Percentiles rank a stretch among this genome's conserved stretches.
phyloP scores from a whole-genome alignment of 2,113 vertebrate genomes.

The Myanophis thanlyinensis region DNA sequence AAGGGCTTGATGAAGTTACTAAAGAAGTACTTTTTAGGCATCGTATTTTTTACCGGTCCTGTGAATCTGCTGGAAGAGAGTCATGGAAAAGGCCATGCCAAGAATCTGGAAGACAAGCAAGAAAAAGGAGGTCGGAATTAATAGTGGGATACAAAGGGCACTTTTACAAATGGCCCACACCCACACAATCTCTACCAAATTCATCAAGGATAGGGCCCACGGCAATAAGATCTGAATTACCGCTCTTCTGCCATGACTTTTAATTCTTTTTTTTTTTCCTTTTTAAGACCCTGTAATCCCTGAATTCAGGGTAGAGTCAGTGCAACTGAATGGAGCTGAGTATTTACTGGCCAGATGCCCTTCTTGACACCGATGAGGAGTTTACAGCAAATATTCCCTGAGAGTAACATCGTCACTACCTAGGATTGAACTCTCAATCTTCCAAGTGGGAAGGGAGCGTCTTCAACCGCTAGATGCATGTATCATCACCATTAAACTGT shows the following conservation, averaged over 20 bases:
- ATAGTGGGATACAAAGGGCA: background rate
- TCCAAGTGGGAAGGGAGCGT: background rate
- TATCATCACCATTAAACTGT: no score
- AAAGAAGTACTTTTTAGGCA: conserved; percentile 76
- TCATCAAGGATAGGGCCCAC: background rate
- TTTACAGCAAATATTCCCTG: no score
- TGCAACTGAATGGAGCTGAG: background rate
- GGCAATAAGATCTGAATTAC: background rate
- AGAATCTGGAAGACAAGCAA: conserved; percentile 82
- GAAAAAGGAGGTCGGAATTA: conserved; percentile 4
- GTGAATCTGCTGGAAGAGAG: conserved; percentile 97
- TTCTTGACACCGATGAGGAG: no score
- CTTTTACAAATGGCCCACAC: background rate
- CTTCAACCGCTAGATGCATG: background rate
- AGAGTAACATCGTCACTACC: background rate
- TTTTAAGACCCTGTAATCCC: background rate
- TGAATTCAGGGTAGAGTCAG: background rate
- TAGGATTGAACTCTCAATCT: background rate
- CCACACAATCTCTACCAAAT: background rate
- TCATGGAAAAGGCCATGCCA: conserved; percentile 99
- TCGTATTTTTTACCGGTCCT: conserved; percentile 98
- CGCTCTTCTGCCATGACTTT: background rate
- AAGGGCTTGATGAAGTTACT: conserved; percentile 40
- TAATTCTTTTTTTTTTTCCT: background rate
- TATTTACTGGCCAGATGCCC: background rate